phyloP scores from a whole-genome alignment of 1,140 invertebrate genomes.

The Anagrus nilaparvatae region DNA sequence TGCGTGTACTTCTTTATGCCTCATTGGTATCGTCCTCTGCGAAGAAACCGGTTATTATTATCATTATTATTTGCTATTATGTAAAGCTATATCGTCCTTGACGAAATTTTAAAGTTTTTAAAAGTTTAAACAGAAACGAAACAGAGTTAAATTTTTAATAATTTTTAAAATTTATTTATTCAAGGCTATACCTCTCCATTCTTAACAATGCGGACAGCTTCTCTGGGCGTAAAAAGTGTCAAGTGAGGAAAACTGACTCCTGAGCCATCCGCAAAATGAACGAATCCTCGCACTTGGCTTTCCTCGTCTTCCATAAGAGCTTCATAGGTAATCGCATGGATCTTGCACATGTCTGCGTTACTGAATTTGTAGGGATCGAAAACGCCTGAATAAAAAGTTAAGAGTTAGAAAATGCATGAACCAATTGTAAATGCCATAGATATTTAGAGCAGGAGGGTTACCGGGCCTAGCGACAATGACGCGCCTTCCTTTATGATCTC shows the following conservation, averaged over 20 bases:
- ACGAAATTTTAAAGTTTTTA: conserved; percentile 3
- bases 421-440: not conserved
- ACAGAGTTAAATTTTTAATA: too few relatives aligned
- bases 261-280: conserved; percentile 61
- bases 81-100: too few relatives aligned
- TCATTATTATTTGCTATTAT: too few relatives aligned
- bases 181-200: conserved; percentile 59
- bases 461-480: conserved; percentile 69
- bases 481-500: conserved; percentile 63
- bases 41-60: too few relatives aligned
- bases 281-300: conserved; percentile 60
- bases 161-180: too few relatives aligned
- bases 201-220: conserved; percentile 66
- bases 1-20: conserved; percentile 74
- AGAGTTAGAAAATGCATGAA: not conserved
- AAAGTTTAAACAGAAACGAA: conserved; percentile 11
- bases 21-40: conserved; percentile 70
- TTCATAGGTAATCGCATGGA: conserved; percentile 69
- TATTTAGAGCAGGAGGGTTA: too few relatives aligned
- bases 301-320: conserved; percentile 73
- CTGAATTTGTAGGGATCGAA: conserved; percentile 70
- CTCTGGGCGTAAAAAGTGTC: conserved; percentile 64
- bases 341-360: conserved; percentile 68
- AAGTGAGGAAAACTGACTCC: conserved; percentile 65
- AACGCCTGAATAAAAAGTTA: conserved; percentile 45